Evolutionary conservation across 1,140 invertebrate genomes (phyloP), one percentile per base, ranked within the genome.

Genomic region (Helicoverpa armigera): DNA sequence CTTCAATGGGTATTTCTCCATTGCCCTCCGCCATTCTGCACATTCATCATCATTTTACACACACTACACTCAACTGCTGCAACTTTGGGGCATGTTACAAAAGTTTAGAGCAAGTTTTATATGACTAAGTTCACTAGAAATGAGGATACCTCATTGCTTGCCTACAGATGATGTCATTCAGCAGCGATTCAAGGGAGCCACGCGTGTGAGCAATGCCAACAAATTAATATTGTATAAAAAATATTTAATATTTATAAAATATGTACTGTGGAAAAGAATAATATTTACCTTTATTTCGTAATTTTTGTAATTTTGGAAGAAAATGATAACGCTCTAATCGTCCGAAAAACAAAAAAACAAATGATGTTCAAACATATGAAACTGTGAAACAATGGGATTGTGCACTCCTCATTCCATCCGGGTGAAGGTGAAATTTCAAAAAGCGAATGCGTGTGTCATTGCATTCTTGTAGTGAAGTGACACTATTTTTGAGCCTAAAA

Each of bases 1-100:
- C 97, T 96, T 98, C 97, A 95, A 97, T 96, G 95, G 97, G 96
- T 96, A 98, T 96, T 96, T 98, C 97, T 96, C 97, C 98, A 97
- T 98, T 98, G 94, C 97, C 97, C 96, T 98, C 97, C 96, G 98
- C 97, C 98, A 98, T 98, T 96, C 94, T 95, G 94, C 86, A 94
- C 97, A 95, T 84, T 95, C 95, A 91, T 92, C 93, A 92, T 86
- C 84, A 88, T 88, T 90, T 83, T 86, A 88, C 91, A 94, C 90
- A 89, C 91, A 94, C 90, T 90, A 88, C 90, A 92, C 91, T 90
- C 60, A 84, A 79, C 80, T 83, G 53, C 53, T 79, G 56, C 43
- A 83, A 74, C 54, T 77, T 83, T 51, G 54, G 80, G 60, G 51
- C 82, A 58, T 83, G 81, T 63, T 83, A 69, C 70, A 79, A 81